A percentile compares a stretch with the other conserved stretches of the same genome.
Conservation (phyloP, 2,113 vertebrate genomes). For the Cichladusa arquata region DNA sequence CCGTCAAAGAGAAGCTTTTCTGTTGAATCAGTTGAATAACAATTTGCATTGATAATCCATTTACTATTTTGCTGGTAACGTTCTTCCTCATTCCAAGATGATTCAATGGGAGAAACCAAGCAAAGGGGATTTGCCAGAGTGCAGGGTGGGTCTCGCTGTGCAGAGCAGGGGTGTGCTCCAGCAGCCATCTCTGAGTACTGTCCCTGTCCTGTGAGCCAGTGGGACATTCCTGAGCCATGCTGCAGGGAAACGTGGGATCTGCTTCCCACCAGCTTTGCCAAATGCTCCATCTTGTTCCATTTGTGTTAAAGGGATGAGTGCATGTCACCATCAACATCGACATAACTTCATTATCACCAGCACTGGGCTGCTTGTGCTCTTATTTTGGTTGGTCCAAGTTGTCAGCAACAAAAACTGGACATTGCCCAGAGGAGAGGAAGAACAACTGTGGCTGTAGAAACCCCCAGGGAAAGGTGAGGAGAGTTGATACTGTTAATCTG, state of each 20-base stretch:
- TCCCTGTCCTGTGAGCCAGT: background rate
- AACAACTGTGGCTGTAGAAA: background rate
- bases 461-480: background rate
- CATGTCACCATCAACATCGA: background rate
- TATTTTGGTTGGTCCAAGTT: background rate
- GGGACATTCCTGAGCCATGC: background rate
- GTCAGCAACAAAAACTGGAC: background rate
- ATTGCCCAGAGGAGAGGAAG: background rate
- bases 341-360: background rate
- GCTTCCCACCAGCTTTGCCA: background rate
- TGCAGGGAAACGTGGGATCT: rapidly evolving
- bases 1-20: background rate
- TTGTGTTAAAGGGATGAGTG: background rate
- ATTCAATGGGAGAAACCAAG: background rate
- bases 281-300: background rate
- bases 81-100: background rate
- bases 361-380: background rate
- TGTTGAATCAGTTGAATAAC: background rate
- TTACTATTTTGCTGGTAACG: background rate
- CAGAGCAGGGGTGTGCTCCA: background rate
- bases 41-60: background rate
- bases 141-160: rapidly evolving
- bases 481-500: background rate
- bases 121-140: background rate
- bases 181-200: rapidly evolving